These are phyloP conservation scores for Pachymerium ferrugineum DNA, from an alignment of 2,888 invertebrate species.

Conservation along the genomic window DNA sequence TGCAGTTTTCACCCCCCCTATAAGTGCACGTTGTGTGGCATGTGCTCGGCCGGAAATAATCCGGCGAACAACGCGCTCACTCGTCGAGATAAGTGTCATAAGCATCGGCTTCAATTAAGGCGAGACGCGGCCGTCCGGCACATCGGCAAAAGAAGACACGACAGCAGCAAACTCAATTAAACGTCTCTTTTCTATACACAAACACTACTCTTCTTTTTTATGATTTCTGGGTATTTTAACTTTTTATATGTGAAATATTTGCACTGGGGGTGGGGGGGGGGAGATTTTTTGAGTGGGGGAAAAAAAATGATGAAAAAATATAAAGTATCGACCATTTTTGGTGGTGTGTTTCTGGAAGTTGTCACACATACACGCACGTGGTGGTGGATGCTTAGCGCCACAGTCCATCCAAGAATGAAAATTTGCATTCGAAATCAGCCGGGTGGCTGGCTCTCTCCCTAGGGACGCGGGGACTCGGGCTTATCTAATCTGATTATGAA, in stretches of 20 bases:
- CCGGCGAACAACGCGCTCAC: slow-evolving; percentile 7
- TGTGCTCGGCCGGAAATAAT: slow-evolving; percentile 27
- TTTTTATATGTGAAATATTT: neutral
- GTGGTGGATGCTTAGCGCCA: neutral
- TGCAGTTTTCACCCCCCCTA: too few species aligned
- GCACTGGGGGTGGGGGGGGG: too few species aligned
- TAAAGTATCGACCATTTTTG: neutral
- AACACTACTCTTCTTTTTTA: neutral
- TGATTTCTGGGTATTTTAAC: neutral
- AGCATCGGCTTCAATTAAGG: slow-evolving; percentile 22
- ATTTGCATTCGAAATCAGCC: slow-evolving; percentile 31
- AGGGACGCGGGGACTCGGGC: slow-evolving; percentile 27
- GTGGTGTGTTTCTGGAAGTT: slow-evolving; percentile 20
- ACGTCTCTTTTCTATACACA: too few species aligned
- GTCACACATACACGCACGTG: neutral
- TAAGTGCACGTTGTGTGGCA: slow-evolving; percentile 9
- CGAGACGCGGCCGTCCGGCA: neutral
- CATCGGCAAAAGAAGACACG: neutral
- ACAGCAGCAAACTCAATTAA: slow-evolving; percentile 2
- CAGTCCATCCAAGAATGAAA: slow-evolving; percentile 30
- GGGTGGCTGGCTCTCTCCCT: slow-evolving; percentile 5
- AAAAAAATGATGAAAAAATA: too few species aligned
- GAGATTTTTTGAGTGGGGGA: too few species aligned
- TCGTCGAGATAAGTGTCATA: slow-evolving; percentile 20
- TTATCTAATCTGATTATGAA: slow-evolving; percentile 27